Evolutionary conservation across 2,113 vertebrate species (phyloP).

Genomic region (Centropus bengalensis): DNA sequence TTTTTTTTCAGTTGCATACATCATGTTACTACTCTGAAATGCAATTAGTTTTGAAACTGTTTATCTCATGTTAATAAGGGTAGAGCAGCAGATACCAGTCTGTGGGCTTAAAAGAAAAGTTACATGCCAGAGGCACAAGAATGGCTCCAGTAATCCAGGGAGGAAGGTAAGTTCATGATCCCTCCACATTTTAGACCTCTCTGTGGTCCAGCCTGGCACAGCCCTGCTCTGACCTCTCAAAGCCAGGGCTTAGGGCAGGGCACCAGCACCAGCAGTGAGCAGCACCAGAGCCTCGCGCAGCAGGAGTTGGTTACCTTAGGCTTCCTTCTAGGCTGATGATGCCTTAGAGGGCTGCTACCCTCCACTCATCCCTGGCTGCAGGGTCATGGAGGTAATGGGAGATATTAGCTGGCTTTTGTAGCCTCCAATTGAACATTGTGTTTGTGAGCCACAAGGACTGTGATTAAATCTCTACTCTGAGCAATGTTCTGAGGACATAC

Average conservation of each 20-base stretch:
- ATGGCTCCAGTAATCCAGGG: not conserved
- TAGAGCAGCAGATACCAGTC: not conserved
- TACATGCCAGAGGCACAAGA: not conserved
- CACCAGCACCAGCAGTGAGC: not conserved
- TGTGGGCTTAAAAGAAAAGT: not conserved
- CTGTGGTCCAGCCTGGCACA: not conserved
- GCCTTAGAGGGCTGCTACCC: not conserved
- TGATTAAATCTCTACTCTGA: conserved; percentile 47
- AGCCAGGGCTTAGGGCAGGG: not conserved
- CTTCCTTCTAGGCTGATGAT: not conserved
- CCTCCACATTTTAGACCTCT: fast-evolving
- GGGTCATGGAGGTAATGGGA: not conserved
- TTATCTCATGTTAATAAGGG: not conserved
- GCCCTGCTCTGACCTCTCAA: not conserved
- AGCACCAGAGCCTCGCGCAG: not conserved
- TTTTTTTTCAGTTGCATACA: not conserved
- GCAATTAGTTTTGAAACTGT: not conserved
- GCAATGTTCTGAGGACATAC: conserved; percentile 23
- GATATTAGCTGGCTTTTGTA: not conserved
- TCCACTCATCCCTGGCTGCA: not conserved
- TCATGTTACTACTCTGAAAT: not conserved
- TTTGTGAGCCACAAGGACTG: not conserved
- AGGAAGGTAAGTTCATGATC: not conserved
- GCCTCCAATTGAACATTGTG: not conserved
- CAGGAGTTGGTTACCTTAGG: fast-evolving